phyloP scores from a whole-genome alignment of 2,888 invertebrate genomes.

The Cantharis rustica region DNA sequence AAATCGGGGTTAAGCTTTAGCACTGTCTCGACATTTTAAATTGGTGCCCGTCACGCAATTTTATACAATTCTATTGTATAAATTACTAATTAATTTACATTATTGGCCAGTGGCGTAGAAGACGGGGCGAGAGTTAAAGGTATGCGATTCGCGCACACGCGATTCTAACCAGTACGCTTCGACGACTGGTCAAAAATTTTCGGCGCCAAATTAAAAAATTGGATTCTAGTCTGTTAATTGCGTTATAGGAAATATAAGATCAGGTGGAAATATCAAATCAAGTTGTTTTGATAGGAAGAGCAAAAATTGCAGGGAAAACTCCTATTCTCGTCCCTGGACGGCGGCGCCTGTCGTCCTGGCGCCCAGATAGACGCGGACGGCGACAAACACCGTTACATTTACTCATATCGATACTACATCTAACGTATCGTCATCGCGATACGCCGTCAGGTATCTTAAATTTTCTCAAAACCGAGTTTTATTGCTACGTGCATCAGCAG shows the following conservation, averaged over 20 bases:
- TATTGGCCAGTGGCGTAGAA: background rate
- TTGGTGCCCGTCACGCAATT: background rate
- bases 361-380: conserved; percentile 40
- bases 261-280: conserved; percentile 24
- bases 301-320: conserved; percentile 20
- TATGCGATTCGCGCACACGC: too few relatives aligned
- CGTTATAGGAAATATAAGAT: conserved; percentile 2
- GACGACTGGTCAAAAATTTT: too few relatives aligned
- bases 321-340: conserved; percentile 29
- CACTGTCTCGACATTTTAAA: background rate
- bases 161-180: too few relatives aligned
- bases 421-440: conserved; percentile 32
- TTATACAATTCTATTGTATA: background rate
- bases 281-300: conserved; percentile 24
- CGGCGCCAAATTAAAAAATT: background rate
- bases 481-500: background rate
- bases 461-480: background rate
- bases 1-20: background rate
- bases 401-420: conserved; percentile 16
- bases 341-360: conserved; percentile 42
- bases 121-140: too few relatives aligned
- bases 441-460: conserved; percentile 17
- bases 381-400: conserved; percentile 32
- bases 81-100: background rate
- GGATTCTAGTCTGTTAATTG: background rate